phyloP scores from a whole-genome alignment of 2,797 vertebrate genomes.

The Epinephelus awoara region DNA sequence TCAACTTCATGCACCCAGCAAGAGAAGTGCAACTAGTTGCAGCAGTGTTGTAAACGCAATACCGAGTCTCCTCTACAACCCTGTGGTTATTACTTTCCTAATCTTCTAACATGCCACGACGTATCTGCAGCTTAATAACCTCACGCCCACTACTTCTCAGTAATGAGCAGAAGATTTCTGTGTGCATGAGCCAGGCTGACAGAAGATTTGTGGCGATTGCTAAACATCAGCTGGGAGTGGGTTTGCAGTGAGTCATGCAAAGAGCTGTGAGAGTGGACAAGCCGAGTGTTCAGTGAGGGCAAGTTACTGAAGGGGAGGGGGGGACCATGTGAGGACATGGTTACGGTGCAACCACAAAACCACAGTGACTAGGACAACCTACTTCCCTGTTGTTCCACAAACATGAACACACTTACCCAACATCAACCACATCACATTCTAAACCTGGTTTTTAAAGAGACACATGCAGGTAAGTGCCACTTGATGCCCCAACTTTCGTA shows the following conservation, averaged over 20 bases:
- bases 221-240: constrained; percentile 49
- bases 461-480: constrained; percentile 39
- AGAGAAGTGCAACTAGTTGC: neutral
- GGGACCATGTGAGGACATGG: constrained; percentile 51
- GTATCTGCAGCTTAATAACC: constrained; percentile 1
- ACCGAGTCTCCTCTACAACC: neutral
- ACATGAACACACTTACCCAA: constrained; percentile 58
- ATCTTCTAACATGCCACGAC: neutral
- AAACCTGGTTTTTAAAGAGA: constrained; percentile 60
- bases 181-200: constrained; percentile 22
- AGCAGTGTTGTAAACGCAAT: neutral
- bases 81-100: neutral
- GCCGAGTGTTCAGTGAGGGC: constrained; percentile 59
- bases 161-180: constrained; percentile 2
- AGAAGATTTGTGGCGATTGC: constrained; percentile 26
- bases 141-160: constrained; percentile 12
- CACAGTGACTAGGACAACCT: constrained; percentile 49
- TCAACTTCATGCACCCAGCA: neutral
- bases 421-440: constrained; percentile 45
- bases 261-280: constrained; percentile 69
- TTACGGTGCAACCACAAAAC: constrained; percentile 55
- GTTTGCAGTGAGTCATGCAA: constrained; percentile 78
- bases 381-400: constrained; percentile 34
- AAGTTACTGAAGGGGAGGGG: constrained; percentile 28
- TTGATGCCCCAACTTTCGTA: constrained; percentile 11